These are phyloP conservation scores for Perca flavescens DNA, from an alignment of 2,113 vertebrate species.

Conservation along the genomic window DNA sequence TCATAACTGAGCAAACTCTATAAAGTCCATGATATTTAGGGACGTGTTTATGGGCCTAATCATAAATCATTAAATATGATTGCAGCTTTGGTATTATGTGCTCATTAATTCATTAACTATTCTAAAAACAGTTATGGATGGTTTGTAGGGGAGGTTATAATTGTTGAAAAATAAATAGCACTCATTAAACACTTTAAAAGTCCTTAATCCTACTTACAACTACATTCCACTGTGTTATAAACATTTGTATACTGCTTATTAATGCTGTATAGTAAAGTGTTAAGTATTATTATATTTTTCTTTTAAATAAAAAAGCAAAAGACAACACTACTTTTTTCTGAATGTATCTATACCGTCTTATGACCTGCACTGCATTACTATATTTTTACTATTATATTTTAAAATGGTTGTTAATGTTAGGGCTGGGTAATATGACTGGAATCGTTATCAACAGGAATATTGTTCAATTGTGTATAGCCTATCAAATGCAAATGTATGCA, in stretches of 20 bases:
- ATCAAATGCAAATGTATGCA: background rate
- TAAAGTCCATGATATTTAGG: background rate
- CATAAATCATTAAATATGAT: slow-evolving; percentile 19
- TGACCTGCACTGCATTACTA: background rate
- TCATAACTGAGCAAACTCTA: background rate
- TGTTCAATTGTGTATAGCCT: too few species aligned
- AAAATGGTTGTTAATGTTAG: background rate
- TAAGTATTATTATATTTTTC: background rate
- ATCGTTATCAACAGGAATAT: background rate
- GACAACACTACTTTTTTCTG: background rate
- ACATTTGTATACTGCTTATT: background rate
- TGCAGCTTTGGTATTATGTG: background rate
- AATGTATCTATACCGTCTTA: background rate
- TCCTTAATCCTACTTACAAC: background rate
- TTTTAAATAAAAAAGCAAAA: background rate
- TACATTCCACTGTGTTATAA: background rate
- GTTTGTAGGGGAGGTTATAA: background rate
- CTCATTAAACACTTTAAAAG: background rate
- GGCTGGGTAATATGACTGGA: background rate
- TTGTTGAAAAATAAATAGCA: background rate
- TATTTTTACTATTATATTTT: background rate
- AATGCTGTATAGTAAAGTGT: background rate
- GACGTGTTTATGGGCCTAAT: slow-evolving; percentile 6
- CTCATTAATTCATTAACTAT: slow-evolving; percentile 15
- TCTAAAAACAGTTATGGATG: background rate